Evolutionary conservation across 2,113 vertebrate species (phyloP), one percentile per base, ranked within the genome.

Genomic region (Anguilla rostrata): DNA sequence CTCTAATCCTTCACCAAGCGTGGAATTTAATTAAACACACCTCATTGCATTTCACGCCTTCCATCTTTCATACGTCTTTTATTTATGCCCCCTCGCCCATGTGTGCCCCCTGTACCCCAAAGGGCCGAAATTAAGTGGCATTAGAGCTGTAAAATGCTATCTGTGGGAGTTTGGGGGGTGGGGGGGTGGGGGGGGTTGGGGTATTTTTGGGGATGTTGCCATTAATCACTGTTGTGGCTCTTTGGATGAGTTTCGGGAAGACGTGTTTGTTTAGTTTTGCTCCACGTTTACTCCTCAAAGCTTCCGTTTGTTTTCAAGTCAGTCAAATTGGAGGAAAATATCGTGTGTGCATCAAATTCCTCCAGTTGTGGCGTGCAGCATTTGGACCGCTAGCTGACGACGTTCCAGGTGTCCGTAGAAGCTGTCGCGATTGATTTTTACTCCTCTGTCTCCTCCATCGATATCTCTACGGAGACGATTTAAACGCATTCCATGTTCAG

Each of bases 11-110:
- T 66, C 29, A 57, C 75, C 63, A 66, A 43, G 82, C 49, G 63
- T 84, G 86, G 60, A 87, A 84, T 87, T 84, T 84, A 84, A 87
- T 87, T 84, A 87, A 87, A 87, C 83, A 84, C 53, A 39, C 46
- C 83, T 80, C 22, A 71, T 79, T 34, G 14, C 86, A 39, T 63
- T 87, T 78, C 82, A 63, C 82, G 57, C 43, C 40, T 87, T 82
- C 83, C 82, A 16, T 39, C 39, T 83, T 80, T 83, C 39, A 29
- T 84, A 20, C 49, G 56, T 34, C 71, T 80, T 80, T 86, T 56
- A 81, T 81, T 81, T 66, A 29, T 39, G 20, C 39, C 34, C 41
- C 41, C 39, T 4, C 7, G 22, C 20, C 26, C 20, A 20, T 8
- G 16, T 8, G 16, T 22, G 4, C 63, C 63, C 63, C 63, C 14